Evolutionary conservation across 1,140 invertebrate species (phyloP).

Genomic region (Drosophila tristis): DNA sequence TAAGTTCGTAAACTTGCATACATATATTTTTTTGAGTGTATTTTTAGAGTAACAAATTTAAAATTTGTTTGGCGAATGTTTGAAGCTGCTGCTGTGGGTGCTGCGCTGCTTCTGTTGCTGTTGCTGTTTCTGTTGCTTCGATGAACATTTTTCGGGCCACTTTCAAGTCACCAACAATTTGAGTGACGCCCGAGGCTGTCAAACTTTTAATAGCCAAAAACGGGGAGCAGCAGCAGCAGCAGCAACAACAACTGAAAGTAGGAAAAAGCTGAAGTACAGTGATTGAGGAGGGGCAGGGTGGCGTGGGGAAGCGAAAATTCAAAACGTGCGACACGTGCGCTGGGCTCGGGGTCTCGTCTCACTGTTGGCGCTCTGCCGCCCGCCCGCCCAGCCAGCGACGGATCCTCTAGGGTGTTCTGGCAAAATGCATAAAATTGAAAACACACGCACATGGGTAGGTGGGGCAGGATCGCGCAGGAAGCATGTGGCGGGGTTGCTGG

Average conservation of each 20-base stretch:
- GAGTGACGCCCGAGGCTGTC: conserved; percentile 54
- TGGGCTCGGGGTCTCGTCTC: conserved; percentile 21
- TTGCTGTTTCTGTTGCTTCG: conserved; percentile 14
- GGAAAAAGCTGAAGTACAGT: background rate
- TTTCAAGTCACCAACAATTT: conserved; percentile 65
- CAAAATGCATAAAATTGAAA: conserved; percentile 46
- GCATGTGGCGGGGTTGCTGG: background rate
- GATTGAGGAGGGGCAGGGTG: background rate
- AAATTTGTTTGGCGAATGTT: no score
- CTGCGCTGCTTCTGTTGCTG: no score
- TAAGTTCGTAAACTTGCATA: no score
- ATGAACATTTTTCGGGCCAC: conserved; percentile 35
- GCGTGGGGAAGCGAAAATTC: background rate
- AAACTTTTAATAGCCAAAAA: conserved; percentile 71
- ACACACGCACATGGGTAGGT: conserved; percentile 43
- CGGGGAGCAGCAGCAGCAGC: conserved; percentile 28
- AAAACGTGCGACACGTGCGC: conserved; percentile 57
- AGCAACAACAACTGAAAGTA: conserved; percentile 1
- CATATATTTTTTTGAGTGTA: no score
- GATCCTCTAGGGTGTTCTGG: conserved; percentile 6
- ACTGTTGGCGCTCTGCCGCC: no score
- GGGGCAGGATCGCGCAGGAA: no score
- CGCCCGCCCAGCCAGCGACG: no score
- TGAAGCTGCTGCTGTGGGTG: no score
- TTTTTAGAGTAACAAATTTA: no score